Base-by-base conservation (phyloP, 2,797 vertebrate species). In the Leptodactylus fallax region DNA sequence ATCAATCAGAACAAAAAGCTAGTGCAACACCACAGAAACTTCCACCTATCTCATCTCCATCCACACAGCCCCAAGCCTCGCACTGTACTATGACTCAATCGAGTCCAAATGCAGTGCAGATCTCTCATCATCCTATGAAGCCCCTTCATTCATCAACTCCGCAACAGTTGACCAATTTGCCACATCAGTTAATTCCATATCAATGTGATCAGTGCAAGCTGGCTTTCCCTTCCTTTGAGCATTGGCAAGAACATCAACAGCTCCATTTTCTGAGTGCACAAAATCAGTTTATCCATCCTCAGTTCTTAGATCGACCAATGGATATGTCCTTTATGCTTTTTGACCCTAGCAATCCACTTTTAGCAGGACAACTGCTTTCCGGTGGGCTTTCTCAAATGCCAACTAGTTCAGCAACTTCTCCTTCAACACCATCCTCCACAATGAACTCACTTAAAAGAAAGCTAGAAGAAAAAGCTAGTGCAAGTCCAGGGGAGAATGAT, bases 231-330 rank as follows among this genome's bases (percentile, higher is more conserved):
- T 99, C 98, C 0, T 99, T 99, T 81, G 98, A 99, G 91, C 98
- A 99, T 93, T 99, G 98, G 98, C 98, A 99, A 91, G 98, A 99
- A 92, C 98, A 99, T 94, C 98, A 99, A 95, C 98, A 99, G 91
- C 96, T 99, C 87, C 98, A 99, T 92, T 99, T 99, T 92, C 94
- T 99, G 90, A 98, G 98, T 87, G 97, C 98, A 67, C 98, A 99
- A 93, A 99, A 98, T 93, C 98, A 99, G 91, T 99, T 99, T 93
- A 97, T 99, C 92, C 98, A 99, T 91, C 98, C 98, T 1, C 98
- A 98, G 25, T 99, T 99, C 92, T 92, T 99, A 87, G 98, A 99
- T 93, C 96, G 97, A 88, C 95, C 98, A 36, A 94, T 99, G 92
- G 98, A 99, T 92, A 98, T 99, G 97, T 93, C 98, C 19, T 99